These are phyloP conservation scores for Laticauda laticaudata DNA, from an alignment of 2,113 vertebrate species.

Conservation along the genomic window DNA sequence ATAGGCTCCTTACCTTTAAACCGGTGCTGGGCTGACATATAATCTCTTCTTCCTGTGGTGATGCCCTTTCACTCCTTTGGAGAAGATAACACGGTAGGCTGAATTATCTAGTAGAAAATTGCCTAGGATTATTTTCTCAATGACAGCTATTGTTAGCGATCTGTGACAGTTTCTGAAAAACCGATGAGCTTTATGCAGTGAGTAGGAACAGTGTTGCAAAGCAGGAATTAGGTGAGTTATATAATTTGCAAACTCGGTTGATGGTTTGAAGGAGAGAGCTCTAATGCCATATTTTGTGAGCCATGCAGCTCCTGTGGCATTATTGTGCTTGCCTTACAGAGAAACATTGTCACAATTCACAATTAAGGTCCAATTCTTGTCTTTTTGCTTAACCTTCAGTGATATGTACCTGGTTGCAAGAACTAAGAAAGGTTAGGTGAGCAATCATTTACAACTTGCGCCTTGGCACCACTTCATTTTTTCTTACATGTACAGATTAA, in stretches of 20 bases:
- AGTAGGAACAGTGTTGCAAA: slow-evolving; percentile 34
- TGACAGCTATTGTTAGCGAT: slow-evolving; percentile 56
- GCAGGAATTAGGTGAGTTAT: slow-evolving; percentile 40
- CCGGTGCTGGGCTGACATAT: slow-evolving; percentile 35
- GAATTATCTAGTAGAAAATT: slow-evolving; percentile 62
- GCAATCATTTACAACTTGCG: slow-evolving; percentile 53
- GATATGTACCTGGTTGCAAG: slow-evolving; percentile 53
- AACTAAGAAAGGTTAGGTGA: slow-evolving; percentile 51
- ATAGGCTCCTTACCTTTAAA: slow-evolving; percentile 52
- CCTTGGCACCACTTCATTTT: slow-evolving; percentile 61
- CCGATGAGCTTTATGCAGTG: slow-evolving; percentile 51
- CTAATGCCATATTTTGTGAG: slow-evolving; percentile 49
- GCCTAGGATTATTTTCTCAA: slow-evolving; percentile 61
- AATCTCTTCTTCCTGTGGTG: slow-evolving; percentile 45
- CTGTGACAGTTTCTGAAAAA: slow-evolving; percentile 47
- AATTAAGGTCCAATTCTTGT: slow-evolving; percentile 43
- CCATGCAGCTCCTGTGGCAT: slow-evolving; percentile 35
- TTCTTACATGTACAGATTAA: slow-evolving; percentile 39
- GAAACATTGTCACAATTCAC: slow-evolving; percentile 35
- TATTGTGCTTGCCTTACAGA: slow-evolving; percentile 41
- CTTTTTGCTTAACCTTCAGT: slow-evolving; percentile 64
- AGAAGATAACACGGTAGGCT: slow-evolving; percentile 63
- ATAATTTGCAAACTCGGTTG: background rate
- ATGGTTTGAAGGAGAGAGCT: slow-evolving; percentile 39
- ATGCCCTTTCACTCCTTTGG: slow-evolving; percentile 53